phyloP scores from a whole-genome alignment of 1,140 invertebrate species.

The Neotoxoptera formosana region DNA sequence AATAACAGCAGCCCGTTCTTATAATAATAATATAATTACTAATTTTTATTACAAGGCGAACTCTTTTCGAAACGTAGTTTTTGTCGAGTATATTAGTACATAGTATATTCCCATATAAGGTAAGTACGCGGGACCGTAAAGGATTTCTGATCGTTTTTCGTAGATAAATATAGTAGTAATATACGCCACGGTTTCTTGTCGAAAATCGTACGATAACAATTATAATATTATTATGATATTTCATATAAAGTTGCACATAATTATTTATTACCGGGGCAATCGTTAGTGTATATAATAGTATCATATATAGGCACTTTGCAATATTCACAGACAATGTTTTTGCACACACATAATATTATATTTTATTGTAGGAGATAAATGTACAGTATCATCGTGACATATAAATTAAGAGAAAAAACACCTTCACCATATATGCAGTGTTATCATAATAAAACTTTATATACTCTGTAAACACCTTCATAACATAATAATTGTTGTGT shows the following conservation, averaged over 20 bases:
- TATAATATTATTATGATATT: neutral
- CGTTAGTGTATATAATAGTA: neutral
- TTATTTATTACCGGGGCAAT: neutral
- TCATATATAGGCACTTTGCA: neutral
- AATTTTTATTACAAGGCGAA: neutral
- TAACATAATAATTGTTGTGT: neutral
- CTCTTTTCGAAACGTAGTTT: neutral
- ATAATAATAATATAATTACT: neutral
- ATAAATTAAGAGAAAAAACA: neutral
- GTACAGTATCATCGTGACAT: neutral
- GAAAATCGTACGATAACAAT: neutral
- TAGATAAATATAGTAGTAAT: constrained; percentile 13
- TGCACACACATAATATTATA: neutral
- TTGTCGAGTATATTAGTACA: neutral
- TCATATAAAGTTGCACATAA: neutral
- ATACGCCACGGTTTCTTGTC: neutral
- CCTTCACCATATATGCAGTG: neutral
- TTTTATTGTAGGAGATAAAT: neutral
- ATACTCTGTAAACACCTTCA: neutral
- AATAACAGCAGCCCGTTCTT: neutral
- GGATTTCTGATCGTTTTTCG: neutral
- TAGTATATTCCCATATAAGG: neutral
- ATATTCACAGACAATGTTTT: neutral
- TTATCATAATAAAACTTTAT: neutral
- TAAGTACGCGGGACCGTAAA: neutral